Evolutionary conservation across 2,888 invertebrate species (phyloP), one percentile per base, ranked within the genome.

Genomic region (Disparrhopalites patrizii): DNA sequence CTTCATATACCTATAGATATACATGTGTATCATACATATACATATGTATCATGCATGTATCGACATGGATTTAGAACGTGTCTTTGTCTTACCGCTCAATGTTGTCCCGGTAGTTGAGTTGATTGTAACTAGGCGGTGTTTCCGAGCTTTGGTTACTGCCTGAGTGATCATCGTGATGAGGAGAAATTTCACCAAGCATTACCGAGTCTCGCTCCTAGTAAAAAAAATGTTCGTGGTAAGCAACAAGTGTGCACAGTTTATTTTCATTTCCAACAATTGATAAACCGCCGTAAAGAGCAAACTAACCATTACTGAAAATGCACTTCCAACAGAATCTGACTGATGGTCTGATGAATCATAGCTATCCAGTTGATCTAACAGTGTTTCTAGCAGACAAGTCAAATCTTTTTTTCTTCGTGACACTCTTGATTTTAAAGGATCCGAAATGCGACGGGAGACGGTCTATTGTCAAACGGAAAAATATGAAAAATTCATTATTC

Each of bases 71-170:
- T n/a, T n/a, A n/a, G n/a, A n/a, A n/a, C n/a, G n/a, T n/a, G n/a
- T n/a, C n/a, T n/a, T n/a, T n/a, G n/a, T n/a, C n/a, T n/a, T 76
- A 87, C 82, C 87, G 82, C 77, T 87, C 85, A 69, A 90, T 81
- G 76, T 89, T 93, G 76, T 91, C 91, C 76, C 89, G 89, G 78
- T 89, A 92, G 79, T 91, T 93, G 7, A 92, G 82, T 77, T 90
- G 91, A 76, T 86, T 89, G 81, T 93, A 93, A 77, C 89, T 91
- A 7, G 90, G 86, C 0, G 87, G 88, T 0, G 90, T 89, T 76
- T 87, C 90, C 0, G 86, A 86, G 28, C 90, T 89, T 13, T 89
- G 87, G 79, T 89, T 89, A 79, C 89, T 87, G 76, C 89, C 89
- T 13, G 75, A 69, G 75, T 83, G 86, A 78, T 86, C 86, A 62